Evolutionary conservation across 30 jellyfish, hydroid and myxozoan genomes (phyloP).

Genomic region (Pelagia noctiluca): DNA sequence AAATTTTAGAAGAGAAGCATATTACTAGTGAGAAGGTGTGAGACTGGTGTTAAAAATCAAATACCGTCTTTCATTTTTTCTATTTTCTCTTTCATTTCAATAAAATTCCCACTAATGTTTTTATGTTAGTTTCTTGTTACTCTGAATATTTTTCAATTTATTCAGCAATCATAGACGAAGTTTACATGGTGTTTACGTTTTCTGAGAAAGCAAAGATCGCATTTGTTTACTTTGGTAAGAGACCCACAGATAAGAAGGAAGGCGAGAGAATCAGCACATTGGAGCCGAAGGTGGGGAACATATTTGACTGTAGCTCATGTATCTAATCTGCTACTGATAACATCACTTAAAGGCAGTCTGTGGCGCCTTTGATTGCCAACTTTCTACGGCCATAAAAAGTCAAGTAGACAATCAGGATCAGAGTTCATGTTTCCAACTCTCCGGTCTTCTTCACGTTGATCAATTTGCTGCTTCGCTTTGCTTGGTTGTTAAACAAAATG

Average conservation of each 20-base stretch:
- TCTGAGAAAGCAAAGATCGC: constrained; percentile 77
- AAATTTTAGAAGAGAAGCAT: no score
- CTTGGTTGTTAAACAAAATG: no score
- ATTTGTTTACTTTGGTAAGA: constrained; percentile 64
- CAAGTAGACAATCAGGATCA: no score
- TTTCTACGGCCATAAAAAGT: no score
- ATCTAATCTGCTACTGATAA: not conserved
- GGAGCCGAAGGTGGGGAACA: constrained; percentile 76
- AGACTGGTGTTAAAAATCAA: no score
- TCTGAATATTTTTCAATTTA: not conserved
- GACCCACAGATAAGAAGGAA: constrained; percentile 74
- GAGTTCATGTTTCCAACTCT: no score
- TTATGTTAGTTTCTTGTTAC: not conserved
- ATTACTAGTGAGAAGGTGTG: no score
- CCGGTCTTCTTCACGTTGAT: no score
- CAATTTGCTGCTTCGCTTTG: no score
- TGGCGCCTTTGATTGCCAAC: not conserved
- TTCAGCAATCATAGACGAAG: constrained; percentile 71
- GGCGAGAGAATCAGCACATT: constrained; percentile 68
- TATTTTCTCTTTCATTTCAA: no score
- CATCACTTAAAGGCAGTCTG: not conserved
- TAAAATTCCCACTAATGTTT: no score
- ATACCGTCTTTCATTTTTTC: no score
- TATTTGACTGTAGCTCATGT: not conserved
- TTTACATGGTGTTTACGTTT: constrained; percentile 69